Evolutionary conservation across 2,113 vertebrate genomes (phyloP).

Genomic region (Hippocampus abdominalis): DNA sequence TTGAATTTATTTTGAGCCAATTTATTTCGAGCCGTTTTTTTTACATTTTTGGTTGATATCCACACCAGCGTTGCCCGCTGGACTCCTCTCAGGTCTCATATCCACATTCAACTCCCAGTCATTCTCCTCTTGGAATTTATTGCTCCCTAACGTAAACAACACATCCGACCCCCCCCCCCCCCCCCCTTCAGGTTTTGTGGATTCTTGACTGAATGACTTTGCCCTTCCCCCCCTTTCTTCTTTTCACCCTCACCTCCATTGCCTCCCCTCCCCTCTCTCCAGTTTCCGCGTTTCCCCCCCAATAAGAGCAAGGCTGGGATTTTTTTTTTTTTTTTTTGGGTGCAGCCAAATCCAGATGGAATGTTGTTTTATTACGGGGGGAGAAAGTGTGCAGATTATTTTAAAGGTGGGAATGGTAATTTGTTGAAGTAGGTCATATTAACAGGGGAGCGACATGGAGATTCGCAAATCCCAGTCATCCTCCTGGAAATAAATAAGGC

Average conservation of each 20-base stretch:
- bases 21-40: conserved; percentile 32
- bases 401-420: conserved; percentile 36
- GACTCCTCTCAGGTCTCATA: conserved; percentile 20
- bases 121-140: conserved; percentile 58
- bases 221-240: neutral
- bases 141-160: conserved; percentile 59
- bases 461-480: conserved; percentile 1
- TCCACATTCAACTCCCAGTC: conserved; percentile 28
- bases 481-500: conserved; percentile 3
- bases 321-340: conserved; percentile 1
- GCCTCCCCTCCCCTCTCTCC: conserved; percentile 14
- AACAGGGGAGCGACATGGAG: neutral
- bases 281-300: conserved; percentile 30
- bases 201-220: conserved; percentile 6
- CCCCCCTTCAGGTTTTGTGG: conserved; percentile 20
- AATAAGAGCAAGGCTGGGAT: conserved; percentile 44
- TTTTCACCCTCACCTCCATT: neutral
- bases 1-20: conserved; percentile 33
- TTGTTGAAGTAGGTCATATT: neutral
- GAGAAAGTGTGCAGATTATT: conserved; percentile 29
- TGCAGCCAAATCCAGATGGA: conserved; percentile 40
- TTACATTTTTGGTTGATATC: conserved; percentile 11
- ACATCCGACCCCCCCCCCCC: conserved; percentile 53
- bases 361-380: conserved; percentile 45
- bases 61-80: conserved; percentile 45